phyloP scores from a whole-genome alignment of 2,113 vertebrate species.

The Psittacara wagleri region DNA sequence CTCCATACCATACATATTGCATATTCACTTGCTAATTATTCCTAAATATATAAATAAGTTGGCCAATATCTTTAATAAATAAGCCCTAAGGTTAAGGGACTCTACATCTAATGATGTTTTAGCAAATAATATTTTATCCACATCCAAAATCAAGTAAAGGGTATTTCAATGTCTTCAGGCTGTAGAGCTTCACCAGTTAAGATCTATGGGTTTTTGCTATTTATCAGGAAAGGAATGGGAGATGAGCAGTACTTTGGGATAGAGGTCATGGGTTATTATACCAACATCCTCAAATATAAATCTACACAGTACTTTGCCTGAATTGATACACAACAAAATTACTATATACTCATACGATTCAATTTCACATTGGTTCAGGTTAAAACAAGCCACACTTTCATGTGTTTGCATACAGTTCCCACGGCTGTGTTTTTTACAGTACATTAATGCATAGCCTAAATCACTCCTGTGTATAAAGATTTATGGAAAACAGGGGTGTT shows the following conservation, averaged over 20 bases:
- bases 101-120: conserved; percentile 35
- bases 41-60: not conserved
- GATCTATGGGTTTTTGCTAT: not conserved
- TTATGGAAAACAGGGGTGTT: conserved; percentile 48
- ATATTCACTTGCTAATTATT: conserved; percentile 21
- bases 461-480: conserved; percentile 34
- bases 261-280: conserved; percentile 56
- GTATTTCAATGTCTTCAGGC: conserved; percentile 37
- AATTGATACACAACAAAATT: conserved; percentile 38
- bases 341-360: conserved; percentile 57
- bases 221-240: not conserved
- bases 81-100: conserved; percentile 4
- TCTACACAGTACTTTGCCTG: conserved; percentile 25
- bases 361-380: conserved; percentile 72
- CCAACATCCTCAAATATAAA: conserved; percentile 53
- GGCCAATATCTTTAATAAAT: not conserved
- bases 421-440: conserved; percentile 13
- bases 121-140: not conserved
- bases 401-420: conserved; percentile 68
- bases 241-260: not conserved
- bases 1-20: not conserved
- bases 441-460: conserved; percentile 45
- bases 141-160: conserved; percentile 24
- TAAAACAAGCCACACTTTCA: conserved; percentile 70
- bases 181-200: not conserved